Evolutionary conservation across 2,888 invertebrate species (phyloP).

Genomic region (Morinoia aosen): DNA sequence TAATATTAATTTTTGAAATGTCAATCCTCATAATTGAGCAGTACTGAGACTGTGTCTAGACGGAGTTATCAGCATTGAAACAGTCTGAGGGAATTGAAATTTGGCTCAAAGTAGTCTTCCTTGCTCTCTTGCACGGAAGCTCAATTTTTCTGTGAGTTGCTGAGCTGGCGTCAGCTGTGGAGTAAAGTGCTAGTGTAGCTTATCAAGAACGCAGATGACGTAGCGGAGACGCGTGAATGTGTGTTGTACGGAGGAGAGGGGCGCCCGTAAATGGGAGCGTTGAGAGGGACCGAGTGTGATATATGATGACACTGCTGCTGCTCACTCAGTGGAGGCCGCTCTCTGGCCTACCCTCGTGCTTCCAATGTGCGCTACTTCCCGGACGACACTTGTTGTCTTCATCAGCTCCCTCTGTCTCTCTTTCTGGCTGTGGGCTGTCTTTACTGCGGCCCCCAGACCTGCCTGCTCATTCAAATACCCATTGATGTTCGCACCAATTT

Average conservation of each 20-base stretch:
- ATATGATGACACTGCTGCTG: neutral
- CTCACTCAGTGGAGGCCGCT: neutral
- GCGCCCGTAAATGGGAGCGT: neutral
- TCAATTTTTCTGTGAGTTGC: neutral
- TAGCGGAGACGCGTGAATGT: neutral
- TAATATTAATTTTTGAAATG: neutral
- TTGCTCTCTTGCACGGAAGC: neutral
- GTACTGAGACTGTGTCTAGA: too few relatives aligned
- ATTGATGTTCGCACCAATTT: neutral
- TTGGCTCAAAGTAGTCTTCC: neutral
- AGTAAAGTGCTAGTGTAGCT: neutral
- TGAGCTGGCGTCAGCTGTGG: neutral
- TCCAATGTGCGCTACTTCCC: neutral
- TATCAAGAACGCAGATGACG: neutral
- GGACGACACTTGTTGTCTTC: slow-evolving; percentile 34
- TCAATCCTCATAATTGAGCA: neutral
- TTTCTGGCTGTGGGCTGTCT: neutral
- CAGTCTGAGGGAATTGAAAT: neutral
- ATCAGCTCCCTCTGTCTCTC: slow-evolving; percentile 4
- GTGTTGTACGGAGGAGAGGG: neutral
- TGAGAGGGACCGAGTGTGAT: slow-evolving; percentile 3
- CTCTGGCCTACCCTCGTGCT: neutral
- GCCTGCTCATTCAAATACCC: neutral
- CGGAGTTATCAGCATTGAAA: neutral
- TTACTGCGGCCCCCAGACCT: neutral